Evolutionary conservation across 2,797 vertebrate genomes (phyloP), one percentile per base, ranked within the genome.

Genomic region (Lerista edwardsae): DNA sequence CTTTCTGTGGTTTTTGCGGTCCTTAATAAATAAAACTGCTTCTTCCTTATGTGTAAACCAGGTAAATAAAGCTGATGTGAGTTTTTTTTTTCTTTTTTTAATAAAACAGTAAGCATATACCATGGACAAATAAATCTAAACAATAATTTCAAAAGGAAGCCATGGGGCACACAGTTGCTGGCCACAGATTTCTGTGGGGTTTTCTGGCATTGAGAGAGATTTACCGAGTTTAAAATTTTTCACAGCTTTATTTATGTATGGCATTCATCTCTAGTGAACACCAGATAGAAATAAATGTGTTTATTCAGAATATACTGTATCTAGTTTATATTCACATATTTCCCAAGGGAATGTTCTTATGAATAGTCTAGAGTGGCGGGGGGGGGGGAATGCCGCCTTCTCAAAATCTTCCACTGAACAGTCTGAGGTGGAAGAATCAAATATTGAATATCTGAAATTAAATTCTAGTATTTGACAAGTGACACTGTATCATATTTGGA

Each of bases 231-330:
- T 67, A 67, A 51, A 34, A 36, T 79, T 67, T 39, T 34, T 51
- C 77, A 51, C 77, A 34, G 62, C 29, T 67, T 47, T 27, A 67
- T 79, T 79, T 25, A 68, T 68, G 44, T 79, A 68, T 79, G 41
- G 44, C 44, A 3, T 68, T 79, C 59, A 68, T 51, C 21, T 62
- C 61, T 47, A 47, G 39, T n/a, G 78, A 79, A 23, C 31, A 68
- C 64, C 64, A 55, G 44, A 79, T 12, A 68, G 62, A 67, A 51
- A 68, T 55, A 34, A 67, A 34, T 79, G 21, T 55, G 29, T 34
- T 79, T 51, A 79, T 51, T 68, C 78, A 79, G 62, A 79, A 67
- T 79, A n/a, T n/a, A n/a, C n/a, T n/a, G 64, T 55, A 55, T 51
- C 41, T 51, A 51, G 41, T 79, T 34, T 79, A 79, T 79, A 67